Percentiles rank a stretch among this genome's conserved stretches.
phyloP scores from a whole-genome alignment of 1,140 invertebrate species.

The Formica exsecta region DNA sequence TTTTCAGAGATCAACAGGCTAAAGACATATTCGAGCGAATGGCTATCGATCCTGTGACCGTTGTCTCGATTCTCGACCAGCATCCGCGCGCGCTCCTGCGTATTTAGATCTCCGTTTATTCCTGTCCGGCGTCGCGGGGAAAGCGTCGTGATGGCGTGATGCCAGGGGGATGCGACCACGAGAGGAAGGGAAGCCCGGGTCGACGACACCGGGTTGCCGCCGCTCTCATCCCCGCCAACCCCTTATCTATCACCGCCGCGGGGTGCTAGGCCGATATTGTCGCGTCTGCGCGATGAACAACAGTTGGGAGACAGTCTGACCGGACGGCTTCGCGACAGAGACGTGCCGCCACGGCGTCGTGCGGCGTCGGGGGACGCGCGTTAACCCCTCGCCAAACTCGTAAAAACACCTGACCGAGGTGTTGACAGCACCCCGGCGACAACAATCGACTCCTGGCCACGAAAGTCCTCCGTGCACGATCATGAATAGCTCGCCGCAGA shows the following conservation, averaged over 20 bases:
- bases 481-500: constrained; percentile 82
- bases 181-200: constrained; percentile 41
- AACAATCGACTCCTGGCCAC: not conserved
- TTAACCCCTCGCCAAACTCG: constrained; percentile 64
- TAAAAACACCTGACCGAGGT: constrained; percentile 38
- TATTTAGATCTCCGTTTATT: constrained; percentile 65
- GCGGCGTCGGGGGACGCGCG: constrained; percentile 68
- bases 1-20: not conserved
- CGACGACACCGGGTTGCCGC: constrained; percentile 55
- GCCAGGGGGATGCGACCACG: constrained; percentile 43
- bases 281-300: constrained; percentile 65
- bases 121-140: constrained; percentile 30
- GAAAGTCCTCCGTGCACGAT: constrained; percentile 1
- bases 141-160: not conserved
- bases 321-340: constrained; percentile 37
- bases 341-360: constrained; percentile 42
- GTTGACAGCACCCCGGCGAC: constrained; percentile 32
- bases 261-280: constrained; percentile 77
- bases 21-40: not conserved
- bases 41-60: not conserved
- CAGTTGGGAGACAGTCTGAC: constrained; percentile 54
- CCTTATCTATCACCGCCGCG: not conserved
- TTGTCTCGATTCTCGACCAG: constrained; percentile 18
- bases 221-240: constrained; percentile 59
- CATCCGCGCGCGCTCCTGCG: constrained; percentile 6